phyloP scores from a whole-genome alignment of 2,888 invertebrate genomes.

The Uloborus plumipes region DNA sequence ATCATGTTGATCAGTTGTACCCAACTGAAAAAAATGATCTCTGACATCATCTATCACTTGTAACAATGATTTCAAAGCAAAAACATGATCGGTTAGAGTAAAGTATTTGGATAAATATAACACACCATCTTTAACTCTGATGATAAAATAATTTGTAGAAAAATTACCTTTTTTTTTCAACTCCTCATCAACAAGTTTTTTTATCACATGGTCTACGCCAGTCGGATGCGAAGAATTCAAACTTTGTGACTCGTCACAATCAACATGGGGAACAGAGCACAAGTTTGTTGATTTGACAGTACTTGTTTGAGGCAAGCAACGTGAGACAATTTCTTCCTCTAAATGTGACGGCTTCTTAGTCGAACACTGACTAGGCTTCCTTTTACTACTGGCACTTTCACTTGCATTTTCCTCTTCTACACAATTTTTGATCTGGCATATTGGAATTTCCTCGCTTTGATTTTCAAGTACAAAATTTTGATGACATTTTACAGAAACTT shows the following conservation, averaged over 20 bases:
- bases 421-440: too few relatives aligned
- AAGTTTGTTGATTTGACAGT: too few relatives aligned
- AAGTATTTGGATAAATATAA: not conserved
- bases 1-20: not conserved
- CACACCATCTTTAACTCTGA: not conserved
- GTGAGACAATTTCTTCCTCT: not conserved
- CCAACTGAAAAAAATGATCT: not conserved
- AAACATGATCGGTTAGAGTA: too few relatives aligned
- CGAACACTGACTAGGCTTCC: too few relatives aligned
- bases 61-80: not conserved
- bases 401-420: too few relatives aligned
- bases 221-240: not conserved
- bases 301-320: not conserved
- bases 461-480: too few relatives aligned
- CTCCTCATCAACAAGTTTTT: not conserved
- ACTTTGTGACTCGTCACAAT: not conserved
- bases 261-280: too few relatives aligned
- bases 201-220: not conserved
- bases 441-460: too few relatives aligned
- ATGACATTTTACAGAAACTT: too few relatives aligned
- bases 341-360: not conserved
- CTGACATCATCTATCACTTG: conserved; percentile 1
- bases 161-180: not conserved
- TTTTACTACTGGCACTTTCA: too few relatives aligned
- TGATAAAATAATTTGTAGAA: not conserved